These are phyloP conservation scores for Hypsopygia costalis DNA, from an alignment of 2,888 invertebrate genomes.

Conservation along the genomic window DNA sequence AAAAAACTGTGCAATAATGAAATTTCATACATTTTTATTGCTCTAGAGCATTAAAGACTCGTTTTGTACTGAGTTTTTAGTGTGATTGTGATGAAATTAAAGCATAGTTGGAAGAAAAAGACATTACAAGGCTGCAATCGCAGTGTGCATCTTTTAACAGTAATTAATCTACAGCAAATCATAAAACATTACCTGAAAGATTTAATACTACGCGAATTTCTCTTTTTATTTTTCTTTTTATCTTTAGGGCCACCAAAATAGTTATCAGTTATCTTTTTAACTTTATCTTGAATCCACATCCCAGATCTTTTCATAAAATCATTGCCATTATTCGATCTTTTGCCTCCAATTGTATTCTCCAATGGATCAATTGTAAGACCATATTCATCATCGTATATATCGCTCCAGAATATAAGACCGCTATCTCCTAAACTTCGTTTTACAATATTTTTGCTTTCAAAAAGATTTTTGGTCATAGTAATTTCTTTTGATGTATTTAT, in stretches of 20 bases:
- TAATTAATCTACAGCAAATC: too few relatives aligned
- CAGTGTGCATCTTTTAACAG: too few relatives aligned
- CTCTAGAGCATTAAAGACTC: too few relatives aligned
- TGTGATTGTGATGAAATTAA: too few relatives aligned
- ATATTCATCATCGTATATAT: conserved; percentile 65
- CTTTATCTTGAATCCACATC: conserved; percentile 50
- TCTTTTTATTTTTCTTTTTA: conserved; percentile 3
- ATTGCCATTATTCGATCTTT: conserved; percentile 27
- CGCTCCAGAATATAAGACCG: conserved; percentile 58
- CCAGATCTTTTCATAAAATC: conserved; percentile 43
- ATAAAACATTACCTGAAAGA: neutral
- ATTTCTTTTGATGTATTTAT: neutral
- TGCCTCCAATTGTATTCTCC: conserved; percentile 35
- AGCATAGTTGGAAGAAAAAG: too few relatives aligned
- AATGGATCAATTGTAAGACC: conserved; percentile 41
- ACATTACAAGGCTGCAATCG: too few relatives aligned
- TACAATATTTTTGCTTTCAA: conserved; percentile 31
- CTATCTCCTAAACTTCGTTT: conserved; percentile 47
- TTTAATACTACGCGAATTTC: conserved; percentile 1
- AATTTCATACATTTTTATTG: too few relatives aligned
- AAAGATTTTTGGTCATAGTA: neutral
- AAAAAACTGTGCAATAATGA: too few relatives aligned
- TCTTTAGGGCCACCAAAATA: conserved; percentile 15
- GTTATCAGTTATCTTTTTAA: conserved; percentile 38
- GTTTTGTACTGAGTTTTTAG: too few relatives aligned